Conservation (phyloP, 2,797 vertebrate species). For the Apodemus agrarius region DNA sequence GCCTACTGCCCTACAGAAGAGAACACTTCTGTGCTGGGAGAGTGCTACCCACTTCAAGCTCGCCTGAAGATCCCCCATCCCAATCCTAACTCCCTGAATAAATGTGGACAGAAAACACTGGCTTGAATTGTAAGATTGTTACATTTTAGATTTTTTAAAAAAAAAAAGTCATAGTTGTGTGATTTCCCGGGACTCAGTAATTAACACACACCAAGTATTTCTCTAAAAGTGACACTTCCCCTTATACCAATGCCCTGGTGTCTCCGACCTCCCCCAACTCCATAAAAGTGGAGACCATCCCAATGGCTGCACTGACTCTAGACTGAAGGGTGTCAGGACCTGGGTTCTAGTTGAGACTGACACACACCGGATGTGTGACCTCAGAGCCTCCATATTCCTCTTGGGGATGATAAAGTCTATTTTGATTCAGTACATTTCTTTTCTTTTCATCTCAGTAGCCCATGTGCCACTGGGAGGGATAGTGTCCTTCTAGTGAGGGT, state of each 20-base stretch:
- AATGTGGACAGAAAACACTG: fast-evolving
- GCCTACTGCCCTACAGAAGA: background rate
- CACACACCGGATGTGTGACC: background rate
- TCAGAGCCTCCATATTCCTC: background rate
- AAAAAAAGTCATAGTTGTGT: background rate
- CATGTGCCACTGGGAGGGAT: background rate
- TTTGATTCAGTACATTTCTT: background rate
- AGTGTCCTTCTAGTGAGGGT: background rate
- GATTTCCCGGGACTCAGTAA: background rate
- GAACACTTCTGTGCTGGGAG: background rate
- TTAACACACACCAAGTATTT: background rate
- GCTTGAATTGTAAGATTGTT: background rate
- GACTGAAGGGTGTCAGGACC: background rate
- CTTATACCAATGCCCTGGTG: too few relatives aligned
- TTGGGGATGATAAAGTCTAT: background rate
- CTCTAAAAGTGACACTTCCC: background rate
- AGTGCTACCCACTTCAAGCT: fast-evolving
- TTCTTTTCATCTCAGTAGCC: background rate
- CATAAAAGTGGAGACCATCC: background rate
- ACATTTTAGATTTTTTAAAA: background rate
- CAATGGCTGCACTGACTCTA: background rate
- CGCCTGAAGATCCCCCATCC: fast-evolving
- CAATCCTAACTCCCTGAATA: background rate
- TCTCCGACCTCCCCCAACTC: too few relatives aligned
- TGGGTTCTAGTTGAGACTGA: background rate